Evolutionary conservation across 2,113 vertebrate species (phyloP).

Genomic region (Rattus rattus): DNA sequence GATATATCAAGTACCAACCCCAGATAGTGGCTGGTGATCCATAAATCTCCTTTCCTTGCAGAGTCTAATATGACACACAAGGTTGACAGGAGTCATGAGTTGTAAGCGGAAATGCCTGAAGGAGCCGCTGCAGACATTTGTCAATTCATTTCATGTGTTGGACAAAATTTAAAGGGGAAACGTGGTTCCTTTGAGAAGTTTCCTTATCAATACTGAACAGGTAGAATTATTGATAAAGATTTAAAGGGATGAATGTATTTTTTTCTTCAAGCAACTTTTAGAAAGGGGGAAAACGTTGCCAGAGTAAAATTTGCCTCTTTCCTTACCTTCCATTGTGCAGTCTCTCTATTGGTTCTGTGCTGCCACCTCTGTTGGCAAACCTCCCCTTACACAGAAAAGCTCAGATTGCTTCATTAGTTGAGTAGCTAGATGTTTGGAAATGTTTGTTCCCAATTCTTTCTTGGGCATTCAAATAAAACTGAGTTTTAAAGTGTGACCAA

Average conservation of each 20-base stretch:
- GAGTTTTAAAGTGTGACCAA: background rate
- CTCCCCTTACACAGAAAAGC: background rate
- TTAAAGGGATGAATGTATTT: background rate
- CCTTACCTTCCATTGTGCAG: background rate
- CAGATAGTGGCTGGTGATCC: background rate
- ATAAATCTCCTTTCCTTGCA: background rate
- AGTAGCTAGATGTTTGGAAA: slow-evolving; percentile 10
- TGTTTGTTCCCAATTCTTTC: background rate
- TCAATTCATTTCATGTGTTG: slow-evolving; percentile 31
- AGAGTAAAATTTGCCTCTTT: slow-evolving; percentile 16
- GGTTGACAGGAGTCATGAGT: background rate
- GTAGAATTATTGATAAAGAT: background rate
- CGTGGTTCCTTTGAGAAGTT: background rate
- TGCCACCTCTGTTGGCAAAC: background rate
- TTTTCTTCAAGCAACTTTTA: background rate
- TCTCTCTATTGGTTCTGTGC: background rate
- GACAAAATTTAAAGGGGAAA: background rate
- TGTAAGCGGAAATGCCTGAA: background rate
- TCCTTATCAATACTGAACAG: slow-evolving; percentile 11
- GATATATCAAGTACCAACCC: background rate
- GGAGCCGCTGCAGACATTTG: background rate
- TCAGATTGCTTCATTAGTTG: slow-evolving; percentile 11
- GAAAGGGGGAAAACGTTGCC: background rate
- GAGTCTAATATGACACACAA: background rate
- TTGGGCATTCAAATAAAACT: slow-evolving; percentile 8